Evolutionary conservation across 2,113 vertebrate genomes (phyloP), one percentile per base, ranked within the genome.

Genomic region (Rhodinocichla rosea): DNA sequence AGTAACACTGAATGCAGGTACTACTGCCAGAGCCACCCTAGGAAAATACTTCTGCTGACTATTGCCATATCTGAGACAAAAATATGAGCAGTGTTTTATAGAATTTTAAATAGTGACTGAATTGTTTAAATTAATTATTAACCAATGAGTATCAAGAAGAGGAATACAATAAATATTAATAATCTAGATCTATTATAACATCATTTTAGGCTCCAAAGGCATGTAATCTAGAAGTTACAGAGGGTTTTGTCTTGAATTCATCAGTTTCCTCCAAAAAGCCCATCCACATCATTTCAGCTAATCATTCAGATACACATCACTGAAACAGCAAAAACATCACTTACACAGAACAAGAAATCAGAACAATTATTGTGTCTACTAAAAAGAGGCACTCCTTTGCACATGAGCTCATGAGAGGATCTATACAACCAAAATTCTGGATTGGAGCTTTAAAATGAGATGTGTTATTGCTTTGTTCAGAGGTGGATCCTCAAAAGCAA

Each of bases 361-460:
- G 74, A 71, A 7, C 11, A 86, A 70, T 13, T 27, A 11, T 14
- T 57, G 7, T 33, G 6, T 32, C 30, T 69, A 9, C 33, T 69
- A 45, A 70, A 21, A 53, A 47, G 50, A 68, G 10, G 4, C 16
- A 73, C 3, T 62, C 18, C 11, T 89, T 79, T 53, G 65, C 26
- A 89, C 0, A 0, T 10, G 22, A 53, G 16, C 13, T 85, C 13
- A 1, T 32, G 16, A 81, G 15, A 79, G 13, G 27, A 71, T 62
- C 47, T 52, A 73, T 65, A 70, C 21, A 35, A 37, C 33, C 33
- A 65, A 67, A 91, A 53, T 57, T 83, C 16, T 30, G 30, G 33
- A 87, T 3, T 74, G 67, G 4, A 88, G 44, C 55, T 77, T 40
- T 87, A 75, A 90, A 92, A 75, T 7, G 7, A 88, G 50, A 33